phyloP scores from a whole-genome alignment of 2,888 invertebrate genomes.

The Dolichopus griseipennis region DNA sequence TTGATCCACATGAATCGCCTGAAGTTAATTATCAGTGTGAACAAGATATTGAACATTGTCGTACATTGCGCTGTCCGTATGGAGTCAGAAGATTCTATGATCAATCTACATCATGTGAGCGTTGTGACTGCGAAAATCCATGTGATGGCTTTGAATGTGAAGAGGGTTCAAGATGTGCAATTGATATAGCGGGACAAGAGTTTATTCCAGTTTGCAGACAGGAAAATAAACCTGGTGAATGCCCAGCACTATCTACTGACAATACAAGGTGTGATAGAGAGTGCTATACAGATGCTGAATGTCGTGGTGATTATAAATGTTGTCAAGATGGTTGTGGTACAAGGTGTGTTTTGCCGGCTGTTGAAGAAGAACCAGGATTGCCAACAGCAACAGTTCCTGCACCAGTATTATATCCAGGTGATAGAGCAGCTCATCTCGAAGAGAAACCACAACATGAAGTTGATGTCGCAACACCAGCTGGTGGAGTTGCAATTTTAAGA shows the following conservation, averaged over 20 bases:
- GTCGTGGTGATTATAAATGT: constrained; percentile 69
- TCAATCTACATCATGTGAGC: constrained; percentile 54
- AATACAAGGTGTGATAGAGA: constrained; percentile 55
- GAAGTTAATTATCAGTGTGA: constrained; percentile 44
- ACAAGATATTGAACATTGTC: constrained; percentile 53
- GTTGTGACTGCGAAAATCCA: constrained; percentile 68
- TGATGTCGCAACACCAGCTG: constrained; percentile 58
- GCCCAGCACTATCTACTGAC: constrained; percentile 48
- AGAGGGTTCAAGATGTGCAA: constrained; percentile 58
- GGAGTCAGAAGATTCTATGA: constrained; percentile 56
- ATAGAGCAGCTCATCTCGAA: constrained; percentile 42
- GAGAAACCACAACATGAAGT: constrained; percentile 47
- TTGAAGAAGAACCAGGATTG: constrained; percentile 38
- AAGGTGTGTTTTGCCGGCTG: constrained; percentile 55
- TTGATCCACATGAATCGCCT: background rate
- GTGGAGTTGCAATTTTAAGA: constrained; percentile 61
- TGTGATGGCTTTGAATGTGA: constrained; percentile 56
- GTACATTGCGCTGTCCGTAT: constrained; percentile 57
- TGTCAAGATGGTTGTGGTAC: constrained; percentile 70
- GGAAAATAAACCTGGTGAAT: constrained; percentile 57
- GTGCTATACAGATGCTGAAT: constrained; percentile 75
- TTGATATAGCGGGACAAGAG: constrained; percentile 44
- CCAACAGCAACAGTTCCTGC: constrained; percentile 40
- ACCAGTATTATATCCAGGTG: constrained; percentile 39
- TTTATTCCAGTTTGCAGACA: constrained; percentile 39